Evolutionary conservation across 1,140 invertebrate genomes (phyloP).

Genomic region (Megalonaias nervosa): DNA sequence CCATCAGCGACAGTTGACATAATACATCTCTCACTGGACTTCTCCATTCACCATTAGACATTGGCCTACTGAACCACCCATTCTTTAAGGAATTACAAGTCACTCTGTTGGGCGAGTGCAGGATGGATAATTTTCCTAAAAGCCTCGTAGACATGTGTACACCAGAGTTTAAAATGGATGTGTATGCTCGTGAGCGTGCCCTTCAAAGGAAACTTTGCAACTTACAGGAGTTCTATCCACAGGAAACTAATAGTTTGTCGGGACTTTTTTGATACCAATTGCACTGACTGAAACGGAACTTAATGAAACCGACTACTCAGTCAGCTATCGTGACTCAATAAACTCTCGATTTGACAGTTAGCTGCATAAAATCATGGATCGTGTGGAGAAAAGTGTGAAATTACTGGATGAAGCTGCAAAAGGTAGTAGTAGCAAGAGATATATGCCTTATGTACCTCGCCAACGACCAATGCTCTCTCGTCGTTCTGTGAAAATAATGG

Average conservation of each 20-base stretch:
- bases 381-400: constrained; percentile 34
- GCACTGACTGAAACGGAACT: constrained; percentile 29
- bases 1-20: no score
- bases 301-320: constrained; percentile 20
- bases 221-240: constrained; percentile 13
- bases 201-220: constrained; percentile 20
- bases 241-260: constrained; percentile 17
- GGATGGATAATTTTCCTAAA: constrained; percentile 16
- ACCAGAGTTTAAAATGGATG: constrained; percentile 13
- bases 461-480: constrained; percentile 29
- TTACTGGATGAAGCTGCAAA: constrained; percentile 18
- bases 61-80: constrained; percentile 1
- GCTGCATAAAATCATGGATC: constrained; percentile 36
- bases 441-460: no score
- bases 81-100: constrained; percentile 25
- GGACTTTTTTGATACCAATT: constrained; percentile 24
- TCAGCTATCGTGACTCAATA: constrained; percentile 21
- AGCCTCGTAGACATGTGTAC: constrained; percentile 27
- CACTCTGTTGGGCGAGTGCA: constrained; percentile 16
- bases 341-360: constrained; percentile 30
- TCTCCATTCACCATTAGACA: constrained; percentile 1
- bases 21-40: constrained; percentile 14
- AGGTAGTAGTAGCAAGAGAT: neutral
- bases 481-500: constrained; percentile 33
- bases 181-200: constrained; percentile 27